phyloP scores from a whole-genome alignment of 2,113 vertebrate genomes.

The Mesocricetus auratus region DNA sequence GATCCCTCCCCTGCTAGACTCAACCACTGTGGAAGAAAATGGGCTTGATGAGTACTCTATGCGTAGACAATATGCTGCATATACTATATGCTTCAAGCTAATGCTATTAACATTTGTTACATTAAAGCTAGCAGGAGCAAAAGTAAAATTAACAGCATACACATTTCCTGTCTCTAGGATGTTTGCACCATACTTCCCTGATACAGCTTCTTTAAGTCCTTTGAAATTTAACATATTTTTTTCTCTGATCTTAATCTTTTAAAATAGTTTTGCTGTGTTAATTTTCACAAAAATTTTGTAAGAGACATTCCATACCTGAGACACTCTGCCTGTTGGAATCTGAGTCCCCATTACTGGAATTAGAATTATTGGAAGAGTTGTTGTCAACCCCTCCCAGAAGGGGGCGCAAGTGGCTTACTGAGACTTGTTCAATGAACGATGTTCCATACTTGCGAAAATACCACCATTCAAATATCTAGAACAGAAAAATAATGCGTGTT shows the following conservation, averaged over 20 bases:
- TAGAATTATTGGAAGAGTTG: slow-evolving; percentile 94
- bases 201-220: not conserved
- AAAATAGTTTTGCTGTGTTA: not conserved
- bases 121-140: not conserved
- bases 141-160: slow-evolving; percentile 35
- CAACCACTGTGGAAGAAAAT: not conserved
- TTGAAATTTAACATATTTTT: slow-evolving; percentile 36
- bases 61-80: too few relatives aligned
- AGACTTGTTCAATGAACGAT: slow-evolving; percentile 99
- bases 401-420: slow-evolving; percentile 98
- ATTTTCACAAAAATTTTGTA: slow-evolving; percentile 17
- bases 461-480: slow-evolving; percentile 99
- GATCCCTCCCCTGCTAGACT: not conserved
- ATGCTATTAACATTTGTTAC: not conserved
- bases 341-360: slow-evolving; percentile 93
- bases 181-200: not conserved
- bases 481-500: slow-evolving; percentile 64
- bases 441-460: slow-evolving; percentile 99
- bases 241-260: slow-evolving; percentile 20
- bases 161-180: not conserved
- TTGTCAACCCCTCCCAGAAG: slow-evolving; percentile 98
- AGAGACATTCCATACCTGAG: slow-evolving; percentile 89
- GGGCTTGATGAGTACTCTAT: too few relatives aligned
- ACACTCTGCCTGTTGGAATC: slow-evolving; percentile 96
- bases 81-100: not conserved